These are phyloP conservation scores for Bombus affinis DNA, from an alignment of 1,140 invertebrate genomes.

Conservation along the genomic window DNA sequence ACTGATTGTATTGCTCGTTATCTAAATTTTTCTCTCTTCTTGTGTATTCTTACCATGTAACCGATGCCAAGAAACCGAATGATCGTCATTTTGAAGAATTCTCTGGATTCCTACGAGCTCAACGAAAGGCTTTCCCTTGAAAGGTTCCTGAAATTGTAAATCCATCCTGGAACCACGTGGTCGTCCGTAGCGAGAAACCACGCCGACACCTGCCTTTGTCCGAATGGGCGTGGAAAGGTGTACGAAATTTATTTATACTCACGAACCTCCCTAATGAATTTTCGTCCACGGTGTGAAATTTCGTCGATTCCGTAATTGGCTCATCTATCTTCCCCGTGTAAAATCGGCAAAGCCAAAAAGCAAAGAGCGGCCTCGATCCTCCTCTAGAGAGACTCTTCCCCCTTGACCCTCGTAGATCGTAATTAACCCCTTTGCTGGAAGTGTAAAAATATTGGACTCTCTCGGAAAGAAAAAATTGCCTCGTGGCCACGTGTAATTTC, in stretches of 20 bases:
- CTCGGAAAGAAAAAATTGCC: slow-evolving; percentile 12
- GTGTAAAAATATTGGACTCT: slow-evolving; percentile 53
- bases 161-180: slow-evolving; percentile 37
- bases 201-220: slow-evolving; percentile 69
- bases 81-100: slow-evolving; percentile 42
- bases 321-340: slow-evolving; percentile 67
- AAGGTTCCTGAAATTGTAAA: slow-evolving; percentile 58
- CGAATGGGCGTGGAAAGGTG: slow-evolving; percentile 55
- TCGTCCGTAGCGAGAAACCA: slow-evolving; percentile 22
- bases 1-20: neutral
- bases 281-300: slow-evolving; percentile 73
- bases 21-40: neutral
- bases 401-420: slow-evolving; percentile 49
- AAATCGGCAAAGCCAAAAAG: slow-evolving; percentile 61
- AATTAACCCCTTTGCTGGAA: slow-evolving; percentile 63
- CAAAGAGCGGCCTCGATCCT: slow-evolving; percentile 33
- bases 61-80: slow-evolving; percentile 27
- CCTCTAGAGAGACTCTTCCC: slow-evolving; percentile 22
- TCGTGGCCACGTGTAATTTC: slow-evolving; percentile 21
- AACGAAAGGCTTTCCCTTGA: slow-evolving; percentile 49
- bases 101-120: slow-evolving; percentile 42
- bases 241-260: slow-evolving; percentile 69
- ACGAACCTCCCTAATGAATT: slow-evolving; percentile 74
- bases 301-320: slow-evolving; percentile 73
- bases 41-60: slow-evolving; percentile 29